Base-by-base conservation (phyloP, 2,888 invertebrate species). In the Netelia fuscicornis region DNA sequence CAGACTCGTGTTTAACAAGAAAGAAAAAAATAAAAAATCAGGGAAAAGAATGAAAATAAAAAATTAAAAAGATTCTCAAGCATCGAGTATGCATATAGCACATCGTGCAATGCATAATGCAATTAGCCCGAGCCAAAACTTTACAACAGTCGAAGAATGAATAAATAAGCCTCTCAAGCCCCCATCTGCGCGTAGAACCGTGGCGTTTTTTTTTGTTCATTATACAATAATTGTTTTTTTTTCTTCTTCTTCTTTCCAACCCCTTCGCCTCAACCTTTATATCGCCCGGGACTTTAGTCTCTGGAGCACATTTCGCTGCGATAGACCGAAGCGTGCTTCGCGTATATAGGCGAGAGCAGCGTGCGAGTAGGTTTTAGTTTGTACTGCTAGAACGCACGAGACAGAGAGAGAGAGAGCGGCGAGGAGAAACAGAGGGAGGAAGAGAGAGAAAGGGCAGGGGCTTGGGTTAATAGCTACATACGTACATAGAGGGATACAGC, bases 391-490 rank as follows among this genome's bases (percentile, higher is more conserved):
- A 68, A 70, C 20, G 58, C n/a, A 62, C 62, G 25, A 17, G 25
- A 11, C 13, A 44, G 13, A 71, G 17, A 2, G 62, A 11, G 48
- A 20, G 58, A 20, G 20, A 17, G 56, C 0, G 25, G 17, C 52
- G 30, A 71, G 30, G 0, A 52, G 6, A 44, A 42, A 42, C 0
- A 5, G 20, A 20, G 58, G 10, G 20, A 17, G 56, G 8, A 13
- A 48, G 48, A 70, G 37, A 5, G 58, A 3, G 56, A 23, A 48
- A 37, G 44, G 17, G 65, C 30, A n/a, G 30, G 9, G 48, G 62
- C 23, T 67, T 20, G 64, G 70, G 70, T 85, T 81, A 75, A 81
- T 85, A 71, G 78, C 37, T 52, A 74, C 72, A 67, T 77, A 64
- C 72, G 64, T 54, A 81, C 52, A 60, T 20, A 52, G 25, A 60